Base-by-base conservation (phyloP, 2,888 invertebrate species). In the Ophraella communa region DNA sequence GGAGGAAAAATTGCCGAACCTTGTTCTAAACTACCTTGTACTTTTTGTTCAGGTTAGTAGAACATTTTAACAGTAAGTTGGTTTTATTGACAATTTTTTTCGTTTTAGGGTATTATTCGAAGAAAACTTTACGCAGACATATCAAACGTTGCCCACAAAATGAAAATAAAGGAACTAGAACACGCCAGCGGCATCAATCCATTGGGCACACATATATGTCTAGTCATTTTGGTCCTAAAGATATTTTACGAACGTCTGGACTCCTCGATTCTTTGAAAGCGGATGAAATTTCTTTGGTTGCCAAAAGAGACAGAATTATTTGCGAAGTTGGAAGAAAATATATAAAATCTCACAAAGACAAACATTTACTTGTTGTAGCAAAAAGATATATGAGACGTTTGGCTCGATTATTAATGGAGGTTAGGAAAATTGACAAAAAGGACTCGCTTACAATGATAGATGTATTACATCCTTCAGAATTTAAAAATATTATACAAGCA, bases 241-340 rank as follows among this genome's bases (percentile, higher is more conserved):
- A 72, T 56, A 14, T 44, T 21, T 63, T 72, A 30, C 62, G 58
- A 54, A 30, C 39, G 24, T 47, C 52, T 51, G 72, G 70, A 14
- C 8, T 69, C 23, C 53, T 69, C 27, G 61, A 62, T 30, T 51
- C 45, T 35, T 52, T 72, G 58, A 23, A 39, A 52, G 70, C 71
- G 8, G 62, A 71, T 27, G 27, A 44, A 30, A 49, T 71, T 11
- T 65, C 65, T 14, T 21, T 68, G 53, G 59, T 63, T 11, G 71
- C 71, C 11, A 72, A 71, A 62, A 65, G 52, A 60, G 72, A 69
- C 59, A 17, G 45, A 51, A 64, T 69, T 14, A 71, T 71, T 59
- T 71, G 69, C 47, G 70, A 70, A 61, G 65, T 72, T 53, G 69
- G 47, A 1, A 18, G 55, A 49, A 62, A 42, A 42, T 61, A 64